Percentiles rank a stretch among this genome's conserved stretches.
Conservation (phyloP, 2,888 invertebrate genomes). For the Embidobia sp. region DNA sequence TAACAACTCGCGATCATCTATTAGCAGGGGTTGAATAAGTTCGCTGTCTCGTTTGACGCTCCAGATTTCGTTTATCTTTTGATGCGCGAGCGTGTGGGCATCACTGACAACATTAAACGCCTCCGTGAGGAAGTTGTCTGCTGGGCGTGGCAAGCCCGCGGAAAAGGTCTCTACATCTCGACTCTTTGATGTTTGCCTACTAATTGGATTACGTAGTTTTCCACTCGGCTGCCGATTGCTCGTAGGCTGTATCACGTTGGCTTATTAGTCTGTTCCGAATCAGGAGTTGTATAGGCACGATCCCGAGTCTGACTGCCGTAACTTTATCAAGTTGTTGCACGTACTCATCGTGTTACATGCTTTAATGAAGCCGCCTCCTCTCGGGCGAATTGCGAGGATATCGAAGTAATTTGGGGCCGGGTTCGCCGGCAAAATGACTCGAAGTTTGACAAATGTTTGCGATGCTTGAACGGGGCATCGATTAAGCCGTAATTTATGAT, state of each 20-base stretch:
- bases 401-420: conserved; percentile 25
- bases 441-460: conserved; percentile 53
- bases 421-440: conserved; percentile 23
- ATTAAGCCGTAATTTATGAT: conserved; percentile 59
- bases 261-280: conserved; percentile 56
- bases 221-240: conserved; percentile 61
- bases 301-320: conserved; percentile 28
- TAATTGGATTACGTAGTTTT: conserved; percentile 66
- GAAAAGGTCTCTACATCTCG: conserved; percentile 48
- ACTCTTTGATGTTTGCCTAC: conserved; percentile 62
- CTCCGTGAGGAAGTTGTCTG: conserved; percentile 30
- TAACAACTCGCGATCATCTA: too few relatives aligned
- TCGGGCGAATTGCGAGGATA: conserved; percentile 40
- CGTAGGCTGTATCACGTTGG: conserved; percentile 43
- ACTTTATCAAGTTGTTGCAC: conserved; percentile 48
- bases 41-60: too few relatives aligned
- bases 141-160: conserved; percentile 55
- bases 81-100: conserved; percentile 9
- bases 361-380: conserved; percentile 47
- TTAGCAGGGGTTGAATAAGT: too few relatives aligned
- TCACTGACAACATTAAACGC: conserved; percentile 49
- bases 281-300: conserved; percentile 30
- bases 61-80: conserved; percentile 2
- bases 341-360: conserved; percentile 7
- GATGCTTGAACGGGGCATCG: conserved; percentile 47